phyloP scores from a whole-genome alignment of 2,888 invertebrate species.

The Blera fallax region DNA sequence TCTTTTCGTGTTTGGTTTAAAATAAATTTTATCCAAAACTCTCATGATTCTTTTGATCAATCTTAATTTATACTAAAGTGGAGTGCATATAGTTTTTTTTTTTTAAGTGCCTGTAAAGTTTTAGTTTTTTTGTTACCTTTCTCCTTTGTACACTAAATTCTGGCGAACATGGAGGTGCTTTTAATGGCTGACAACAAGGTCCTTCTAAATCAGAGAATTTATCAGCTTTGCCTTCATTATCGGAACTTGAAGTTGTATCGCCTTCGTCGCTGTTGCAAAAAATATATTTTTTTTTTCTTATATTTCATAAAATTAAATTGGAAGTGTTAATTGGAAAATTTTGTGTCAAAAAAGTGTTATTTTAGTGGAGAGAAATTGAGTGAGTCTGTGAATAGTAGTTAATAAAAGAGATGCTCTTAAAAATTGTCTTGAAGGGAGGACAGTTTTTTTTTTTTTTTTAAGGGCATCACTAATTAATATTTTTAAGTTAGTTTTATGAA shows the following conservation, averaged over 20 bases:
- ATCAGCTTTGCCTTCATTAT: slow-evolving; percentile 83
- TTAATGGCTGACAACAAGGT: slow-evolving; percentile 81
- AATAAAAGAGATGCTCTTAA: background rate
- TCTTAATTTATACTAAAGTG: slow-evolving; percentile 76
- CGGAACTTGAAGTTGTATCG: slow-evolving; percentile 88
- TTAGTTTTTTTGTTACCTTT: slow-evolving; percentile 75
- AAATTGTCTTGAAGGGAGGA: no score
- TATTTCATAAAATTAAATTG: background rate
- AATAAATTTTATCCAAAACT: slow-evolving; percentile 79
- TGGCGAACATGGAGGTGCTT: slow-evolving; percentile 89
- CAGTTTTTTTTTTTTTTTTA: no score
- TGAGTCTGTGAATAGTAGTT: background rate
- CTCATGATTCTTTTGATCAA: slow-evolving; percentile 79
- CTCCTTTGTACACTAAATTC: slow-evolving; percentile 79
- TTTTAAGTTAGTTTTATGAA: background rate
- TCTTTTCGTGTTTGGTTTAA: slow-evolving; percentile 70
- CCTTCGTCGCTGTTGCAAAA: slow-evolving; percentile 87
- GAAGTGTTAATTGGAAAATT: slow-evolving; percentile 21
- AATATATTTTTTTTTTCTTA: background rate
- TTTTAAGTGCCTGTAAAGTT: background rate
- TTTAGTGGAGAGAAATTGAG: background rate
- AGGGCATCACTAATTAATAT: no score
- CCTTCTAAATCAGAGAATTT: slow-evolving; percentile 80
- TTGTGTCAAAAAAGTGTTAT: background rate
- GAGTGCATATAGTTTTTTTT: background rate